A percentile compares a stretch with the other conserved stretches of the same genome.
Evolutionary conservation across 2,888 invertebrate species (phyloP).

Genomic region (Ophion costatus): DNA sequence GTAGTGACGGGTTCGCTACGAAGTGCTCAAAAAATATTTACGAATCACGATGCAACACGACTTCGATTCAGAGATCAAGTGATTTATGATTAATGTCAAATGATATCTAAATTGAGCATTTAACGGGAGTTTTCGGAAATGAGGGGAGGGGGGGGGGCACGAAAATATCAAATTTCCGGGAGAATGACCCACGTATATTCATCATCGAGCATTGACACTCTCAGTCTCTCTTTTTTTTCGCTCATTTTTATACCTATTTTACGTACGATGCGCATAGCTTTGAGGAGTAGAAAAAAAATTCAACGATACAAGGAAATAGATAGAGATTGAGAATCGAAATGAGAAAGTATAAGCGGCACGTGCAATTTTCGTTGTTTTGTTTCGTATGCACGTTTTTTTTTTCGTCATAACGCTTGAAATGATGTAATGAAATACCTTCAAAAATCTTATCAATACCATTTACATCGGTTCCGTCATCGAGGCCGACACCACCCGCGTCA

Average conservation of each 20-base stretch:
- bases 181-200: conserved; percentile 77
- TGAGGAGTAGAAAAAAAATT: conserved; percentile 61
- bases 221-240: conserved; percentile 40
- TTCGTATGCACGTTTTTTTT: background rate
- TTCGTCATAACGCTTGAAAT: conserved; percentile 81
- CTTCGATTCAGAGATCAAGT: conserved; percentile 8
- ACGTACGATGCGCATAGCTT: conserved; percentile 68
- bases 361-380: conserved; percentile 68
- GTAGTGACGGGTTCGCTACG: conserved; percentile 27
- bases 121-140: conserved; percentile 1
- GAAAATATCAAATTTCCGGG: conserved; percentile 69
- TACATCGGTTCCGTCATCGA: conserved; percentile 85
- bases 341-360: conserved; percentile 69
- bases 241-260: conserved; percentile 37
- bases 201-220: conserved; percentile 56
- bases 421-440: conserved; percentile 82
- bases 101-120: conserved; percentile 41
- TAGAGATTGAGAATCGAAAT: conserved; percentile 61
- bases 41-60: conserved; percentile 46
- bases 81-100: background rate
- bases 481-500: conserved; percentile 84
- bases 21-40: conserved; percentile 38
- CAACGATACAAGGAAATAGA: conserved; percentile 61
- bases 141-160: conserved; percentile 24
- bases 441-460: conserved; percentile 86